These are phyloP conservation scores for Lophochroa leadbeateri DNA, from an alignment of 2,113 vertebrate genomes.

Conservation along the genomic window DNA sequence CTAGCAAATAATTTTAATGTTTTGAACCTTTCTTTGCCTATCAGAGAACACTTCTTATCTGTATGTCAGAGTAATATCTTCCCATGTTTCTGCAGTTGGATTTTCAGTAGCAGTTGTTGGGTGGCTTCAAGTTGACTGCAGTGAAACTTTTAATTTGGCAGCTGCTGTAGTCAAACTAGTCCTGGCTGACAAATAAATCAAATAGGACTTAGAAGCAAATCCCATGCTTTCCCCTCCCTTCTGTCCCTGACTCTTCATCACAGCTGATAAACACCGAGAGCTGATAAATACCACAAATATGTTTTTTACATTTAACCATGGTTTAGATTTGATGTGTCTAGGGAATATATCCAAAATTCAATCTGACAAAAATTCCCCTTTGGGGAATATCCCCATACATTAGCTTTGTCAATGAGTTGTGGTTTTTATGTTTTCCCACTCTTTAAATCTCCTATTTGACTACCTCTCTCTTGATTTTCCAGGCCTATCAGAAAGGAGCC, in stretches of 20 bases:
- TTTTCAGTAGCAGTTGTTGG: not conserved
- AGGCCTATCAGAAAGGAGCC: conserved; percentile 81
- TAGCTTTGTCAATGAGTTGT: not conserved
- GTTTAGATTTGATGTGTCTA: not conserved
- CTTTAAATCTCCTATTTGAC: not conserved
- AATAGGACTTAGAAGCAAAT: not conserved
- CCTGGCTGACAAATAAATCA: not conserved
- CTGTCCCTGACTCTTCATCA: not conserved
- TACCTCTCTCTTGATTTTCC: not conserved
- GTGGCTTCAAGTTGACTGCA: not conserved
- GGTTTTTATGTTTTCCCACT: not conserved
- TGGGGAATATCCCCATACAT: not conserved
- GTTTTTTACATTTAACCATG: not conserved
- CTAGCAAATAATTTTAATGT: not conserved
- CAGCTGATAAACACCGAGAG: not conserved
- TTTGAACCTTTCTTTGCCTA: not conserved
- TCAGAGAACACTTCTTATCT: not conserved
- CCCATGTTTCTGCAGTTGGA: not conserved
- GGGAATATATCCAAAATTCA: not conserved
- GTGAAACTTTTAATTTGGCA: not conserved
- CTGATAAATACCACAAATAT: not conserved
- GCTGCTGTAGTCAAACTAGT: not conserved
- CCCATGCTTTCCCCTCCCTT: not conserved
- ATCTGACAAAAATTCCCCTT: not conserved
- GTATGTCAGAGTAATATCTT: not conserved